Evolutionary conservation across 2,888 invertebrate species (phyloP).

Genomic region (Theretra japonica): DNA sequence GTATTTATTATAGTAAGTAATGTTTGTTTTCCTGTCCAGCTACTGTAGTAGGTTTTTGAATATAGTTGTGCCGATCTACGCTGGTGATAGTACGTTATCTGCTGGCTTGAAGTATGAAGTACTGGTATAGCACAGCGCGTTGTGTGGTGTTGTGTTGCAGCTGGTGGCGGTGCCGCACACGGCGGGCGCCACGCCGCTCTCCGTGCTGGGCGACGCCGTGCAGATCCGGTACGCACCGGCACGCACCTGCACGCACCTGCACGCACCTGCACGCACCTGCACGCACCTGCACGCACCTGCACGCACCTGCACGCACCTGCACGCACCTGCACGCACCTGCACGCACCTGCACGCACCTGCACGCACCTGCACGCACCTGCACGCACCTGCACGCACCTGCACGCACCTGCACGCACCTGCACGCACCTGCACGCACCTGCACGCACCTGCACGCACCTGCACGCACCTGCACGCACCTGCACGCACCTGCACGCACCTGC

Average conservation of each 20-base stretch:
- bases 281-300: too few species aligned
- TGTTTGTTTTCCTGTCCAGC: too few species aligned
- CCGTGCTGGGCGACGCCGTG: constrained; percentile 90
- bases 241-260: not conserved
- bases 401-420: not conserved
- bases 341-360: not conserved
- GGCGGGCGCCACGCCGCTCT: constrained; percentile 86
- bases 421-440: not conserved
- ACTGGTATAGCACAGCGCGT: not conserved
- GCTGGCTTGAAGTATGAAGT: not conserved
- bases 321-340: not conserved
- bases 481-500: not conserved
- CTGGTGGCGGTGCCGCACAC: constrained; percentile 87
- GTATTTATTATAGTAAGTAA: too few species aligned
- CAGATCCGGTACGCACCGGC: constrained; percentile 82
- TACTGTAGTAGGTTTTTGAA: too few species aligned
- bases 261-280: not conserved
- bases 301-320: not conserved
- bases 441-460: not conserved
- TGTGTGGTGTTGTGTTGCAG: constrained; percentile 44
- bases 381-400: not conserved
- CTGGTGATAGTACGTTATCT: too few species aligned
- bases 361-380: not conserved
- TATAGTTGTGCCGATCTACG: too few species aligned
- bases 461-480: not conserved